Evolutionary conservation across 2,888 invertebrate genomes (phyloP).

Genomic region (Argyra leucocephala): DNA sequence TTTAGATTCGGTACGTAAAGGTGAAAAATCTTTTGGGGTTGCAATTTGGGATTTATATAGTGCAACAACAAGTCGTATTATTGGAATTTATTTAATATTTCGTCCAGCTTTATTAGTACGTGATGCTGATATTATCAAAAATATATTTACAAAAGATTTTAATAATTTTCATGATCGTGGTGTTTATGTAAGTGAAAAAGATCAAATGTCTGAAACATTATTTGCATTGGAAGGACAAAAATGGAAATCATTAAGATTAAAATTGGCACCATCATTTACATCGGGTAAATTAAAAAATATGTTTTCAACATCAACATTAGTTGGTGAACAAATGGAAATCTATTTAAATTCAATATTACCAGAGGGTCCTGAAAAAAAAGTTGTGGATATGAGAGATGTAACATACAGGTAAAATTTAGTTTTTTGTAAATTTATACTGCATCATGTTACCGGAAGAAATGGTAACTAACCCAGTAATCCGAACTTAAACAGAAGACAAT

Average conservation of each 20-base stretch:
- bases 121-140: conserved; percentile 53
- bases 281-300: conserved; percentile 57
- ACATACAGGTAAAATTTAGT: conserved; percentile 31
- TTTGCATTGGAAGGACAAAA: conserved; percentile 45
- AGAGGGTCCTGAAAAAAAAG: conserved; percentile 31
- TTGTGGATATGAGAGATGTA: conserved; percentile 44
- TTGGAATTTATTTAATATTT: conserved; percentile 55
- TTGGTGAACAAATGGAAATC: conserved; percentile 47
- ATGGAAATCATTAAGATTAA: conserved; percentile 55
- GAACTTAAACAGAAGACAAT: too few relatives aligned
- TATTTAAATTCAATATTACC: conserved; percentile 39
- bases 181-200: conserved; percentile 50
- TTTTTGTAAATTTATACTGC: too few relatives aligned
- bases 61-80: conserved; percentile 35
- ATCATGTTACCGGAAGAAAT: too few relatives aligned
- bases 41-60: conserved; percentile 52
- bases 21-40: conserved; percentile 52
- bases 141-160: conserved; percentile 54
- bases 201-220: conserved; percentile 53
- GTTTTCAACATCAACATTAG: conserved; percentile 51
- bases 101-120: conserved; percentile 53
- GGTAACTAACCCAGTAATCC: too few relatives aligned
- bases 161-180: conserved; percentile 57
- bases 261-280: conserved; percentile 58
- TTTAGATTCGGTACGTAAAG: conserved; percentile 47